Percentiles rank a stretch among this genome's conserved stretches.
Conservation (phyloP, 2,888 invertebrate species). For the Rhagium mordax region DNA sequence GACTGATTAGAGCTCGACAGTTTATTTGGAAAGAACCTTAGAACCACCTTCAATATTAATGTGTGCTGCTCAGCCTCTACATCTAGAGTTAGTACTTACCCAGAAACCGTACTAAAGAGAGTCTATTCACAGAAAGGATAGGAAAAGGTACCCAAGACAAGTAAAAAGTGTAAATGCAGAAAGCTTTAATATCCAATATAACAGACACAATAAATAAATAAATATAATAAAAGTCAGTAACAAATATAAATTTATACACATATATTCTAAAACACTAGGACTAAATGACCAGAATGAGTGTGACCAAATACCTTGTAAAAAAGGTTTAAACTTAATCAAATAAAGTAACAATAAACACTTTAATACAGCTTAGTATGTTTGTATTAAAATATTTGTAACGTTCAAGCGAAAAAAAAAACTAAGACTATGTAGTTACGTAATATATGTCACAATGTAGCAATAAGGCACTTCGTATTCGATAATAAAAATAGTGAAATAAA, state of each 20-base stretch:
- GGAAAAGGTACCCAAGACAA: constrained; percentile 51
- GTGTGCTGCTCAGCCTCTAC: not conserved
- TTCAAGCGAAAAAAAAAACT: constrained; percentile 26
- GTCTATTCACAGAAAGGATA: constrained; percentile 38
- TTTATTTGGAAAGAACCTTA: not conserved
- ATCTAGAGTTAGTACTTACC: constrained; percentile 36
- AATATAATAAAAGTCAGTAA: constrained; percentile 57
- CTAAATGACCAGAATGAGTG: constrained; percentile 57
- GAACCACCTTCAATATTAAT: not conserved
- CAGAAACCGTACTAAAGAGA: constrained; percentile 34
- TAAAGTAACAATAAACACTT: constrained; percentile 22
- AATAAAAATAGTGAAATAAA: constrained; percentile 25
- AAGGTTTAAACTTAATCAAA: constrained; percentile 17
- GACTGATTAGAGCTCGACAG: no score
- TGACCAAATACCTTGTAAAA: constrained; percentile 10
- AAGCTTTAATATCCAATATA: constrained; percentile 64
- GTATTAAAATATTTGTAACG: constrained; percentile 12
- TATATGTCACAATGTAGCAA: constrained; percentile 20
- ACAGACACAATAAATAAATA: constrained; percentile 65
- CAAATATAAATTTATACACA: constrained; percentile 56
- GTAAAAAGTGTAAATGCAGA: constrained; percentile 58
- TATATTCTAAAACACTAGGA: constrained; percentile 46
- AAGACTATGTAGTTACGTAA: constrained; percentile 11
- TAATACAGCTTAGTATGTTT: constrained; percentile 18
- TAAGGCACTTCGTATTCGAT: constrained; percentile 44